Evolutionary conservation across 1,140 invertebrate genomes (phyloP), one percentile per base, ranked within the genome.

Genomic region (Lamellibrachia luymesi): DNA sequence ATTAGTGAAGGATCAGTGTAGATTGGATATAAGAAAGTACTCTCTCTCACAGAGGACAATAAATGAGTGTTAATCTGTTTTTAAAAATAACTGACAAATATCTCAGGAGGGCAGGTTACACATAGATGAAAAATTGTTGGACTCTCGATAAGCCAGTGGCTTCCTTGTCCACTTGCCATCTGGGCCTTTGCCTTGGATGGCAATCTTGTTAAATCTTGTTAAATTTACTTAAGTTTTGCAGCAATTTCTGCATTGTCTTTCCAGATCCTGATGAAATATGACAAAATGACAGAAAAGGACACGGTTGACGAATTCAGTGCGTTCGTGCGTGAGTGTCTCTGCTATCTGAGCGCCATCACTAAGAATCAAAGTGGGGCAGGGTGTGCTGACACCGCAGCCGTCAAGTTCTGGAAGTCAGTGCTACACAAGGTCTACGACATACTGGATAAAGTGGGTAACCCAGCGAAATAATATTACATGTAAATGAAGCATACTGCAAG

Each of bases 341-440:
- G 94, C 64, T 96, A 95, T 92, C 94, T 96, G 10, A 93, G 94
- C 38, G 92, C 94, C 10, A 93, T 95, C 22, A 94, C 95, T 5
- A 94, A 93, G 89, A 38, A 38, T 52, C 91, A 93, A 50, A 94
- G 95, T 38, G 93, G 80, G 49, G 92, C 93, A 50, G 52, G 90
- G 22, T 92, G 64, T 22, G 13, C 4, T 80, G 64, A 94, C n/a
- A 93, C 94, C 38, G 92, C 94, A 7, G 94, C 93, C 22, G 93
- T 94, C 0, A 98, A 98, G 95, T 98, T 98, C 95, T 98, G 98
- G 98, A 97, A 97, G 95, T 97, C 97, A 1, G 97, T 98, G 94
- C 95, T 98, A 6, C 97, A 98, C 95, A 97, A 98, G 95, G 97
- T 97, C 56, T 98, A 98, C 94, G 98, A 98, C 94, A 94, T 97